These are phyloP conservation scores for Pseudorasbora parva DNA, from an alignment of 2,113 vertebrate genomes.

Conservation along the genomic window DNA sequence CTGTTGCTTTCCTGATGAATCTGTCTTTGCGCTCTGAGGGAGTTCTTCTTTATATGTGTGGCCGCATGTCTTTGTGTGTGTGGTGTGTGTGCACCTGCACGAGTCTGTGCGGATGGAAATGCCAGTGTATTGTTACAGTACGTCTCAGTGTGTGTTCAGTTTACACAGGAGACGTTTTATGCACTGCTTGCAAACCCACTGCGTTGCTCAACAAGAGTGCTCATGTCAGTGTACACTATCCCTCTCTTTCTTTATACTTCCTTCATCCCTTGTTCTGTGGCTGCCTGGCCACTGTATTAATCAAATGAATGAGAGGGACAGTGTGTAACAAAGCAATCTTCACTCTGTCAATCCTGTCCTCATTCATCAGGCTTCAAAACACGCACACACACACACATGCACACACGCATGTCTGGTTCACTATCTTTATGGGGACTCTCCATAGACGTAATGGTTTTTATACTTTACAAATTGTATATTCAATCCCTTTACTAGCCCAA, in stretches of 20 bases:
- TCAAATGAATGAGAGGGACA: slow-evolving; percentile 19
- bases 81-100: slow-evolving; percentile 1
- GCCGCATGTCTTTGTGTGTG: slow-evolving; percentile 29
- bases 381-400: background rate
- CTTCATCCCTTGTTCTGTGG: background rate
- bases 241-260: background rate
- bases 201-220: slow-evolving; percentile 1
- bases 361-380: slow-evolving; percentile 21
- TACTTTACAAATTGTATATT: no score
- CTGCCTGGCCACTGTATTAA: background rate
- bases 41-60: slow-evolving; percentile 30
- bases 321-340: slow-evolving; percentile 34
- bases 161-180: slow-evolving; percentile 29
- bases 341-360: slow-evolving; percentile 12
- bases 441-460: no score
- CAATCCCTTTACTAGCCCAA: no score
- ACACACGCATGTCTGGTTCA: background rate
- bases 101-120: slow-evolving; percentile 10
- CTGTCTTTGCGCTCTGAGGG: slow-evolving; percentile 7
- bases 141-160: slow-evolving; percentile 25
- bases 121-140: slow-evolving; percentile 6
- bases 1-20: slow-evolving; percentile 31
- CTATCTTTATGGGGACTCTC: no score
- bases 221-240: slow-evolving; percentile 23
- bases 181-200: background rate